These are phyloP conservation scores for Anthophora plumipes DNA, from an alignment of 2,888 invertebrate genomes.

Conservation along the genomic window DNA sequence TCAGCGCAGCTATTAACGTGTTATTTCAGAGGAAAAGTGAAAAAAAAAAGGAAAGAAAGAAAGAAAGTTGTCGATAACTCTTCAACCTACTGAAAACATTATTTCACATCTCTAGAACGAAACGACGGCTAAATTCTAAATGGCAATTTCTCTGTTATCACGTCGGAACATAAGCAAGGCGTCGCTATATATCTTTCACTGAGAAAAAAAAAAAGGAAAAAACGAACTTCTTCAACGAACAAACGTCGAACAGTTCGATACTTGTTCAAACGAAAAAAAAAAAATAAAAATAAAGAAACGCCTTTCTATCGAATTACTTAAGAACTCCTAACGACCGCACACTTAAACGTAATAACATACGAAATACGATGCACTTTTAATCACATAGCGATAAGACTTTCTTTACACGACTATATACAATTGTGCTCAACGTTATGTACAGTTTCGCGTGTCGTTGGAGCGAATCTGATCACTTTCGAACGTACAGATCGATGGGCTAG, in stretches of 20 bases:
- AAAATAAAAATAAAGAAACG: too few species aligned
- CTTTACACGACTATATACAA: constrained; percentile 73
- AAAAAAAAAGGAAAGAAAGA: too few species aligned
- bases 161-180: constrained; percentile 10
- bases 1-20: neutral
- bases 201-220: too few species aligned
- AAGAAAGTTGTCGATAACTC: too few species aligned
- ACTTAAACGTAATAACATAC: constrained; percentile 68
- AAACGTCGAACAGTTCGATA: neutral
- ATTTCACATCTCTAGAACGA: too few species aligned
- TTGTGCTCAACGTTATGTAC: constrained; percentile 58
- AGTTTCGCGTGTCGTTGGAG: constrained; percentile 29
- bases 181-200: constrained; percentile 9
- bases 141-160: neutral
- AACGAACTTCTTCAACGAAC: neutral
- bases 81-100: too few species aligned
- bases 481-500: neutral
- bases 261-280: constrained; percentile 9
- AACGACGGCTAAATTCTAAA: too few species aligned
- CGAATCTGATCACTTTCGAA: neutral
- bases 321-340: constrained; percentile 63
- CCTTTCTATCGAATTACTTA: constrained; percentile 24
- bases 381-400: constrained; percentile 70
- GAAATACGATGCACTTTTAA: constrained; percentile 70
- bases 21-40: neutral